Evolutionary conservation across 2,797 vertebrate species (phyloP).

Genomic region (Gobio occitaniae): DNA sequence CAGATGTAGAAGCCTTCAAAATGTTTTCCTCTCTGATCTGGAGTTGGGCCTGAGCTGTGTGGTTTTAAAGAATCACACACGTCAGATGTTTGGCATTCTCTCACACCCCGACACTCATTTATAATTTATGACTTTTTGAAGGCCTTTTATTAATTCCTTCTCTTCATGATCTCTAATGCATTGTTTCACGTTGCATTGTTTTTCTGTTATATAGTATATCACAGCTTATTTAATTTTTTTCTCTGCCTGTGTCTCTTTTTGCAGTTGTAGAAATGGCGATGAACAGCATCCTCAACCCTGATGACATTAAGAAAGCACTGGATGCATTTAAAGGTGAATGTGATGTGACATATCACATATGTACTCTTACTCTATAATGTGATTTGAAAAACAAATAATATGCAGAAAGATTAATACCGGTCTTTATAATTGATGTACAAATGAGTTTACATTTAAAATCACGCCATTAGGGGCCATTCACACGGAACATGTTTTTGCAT

Average conservation of each 20-base stretch:
- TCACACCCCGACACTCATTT: not conserved
- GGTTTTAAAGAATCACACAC: constrained; percentile 11
- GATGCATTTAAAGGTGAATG: constrained; percentile 89
- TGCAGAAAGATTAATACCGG: not conserved
- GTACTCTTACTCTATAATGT: not conserved
- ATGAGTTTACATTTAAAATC: not conserved
- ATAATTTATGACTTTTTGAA: constrained; percentile 35
- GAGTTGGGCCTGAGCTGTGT: constrained; percentile 1
- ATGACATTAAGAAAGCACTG: constrained; percentile 94
- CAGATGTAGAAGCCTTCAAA: not conserved
- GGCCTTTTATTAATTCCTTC: constrained; percentile 11
- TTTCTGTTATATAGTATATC: constrained; percentile 45
- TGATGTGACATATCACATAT: not conserved
- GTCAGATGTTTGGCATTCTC: constrained; percentile 1
- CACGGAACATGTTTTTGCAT: not conserved
- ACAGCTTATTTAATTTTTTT: constrained; percentile 23
- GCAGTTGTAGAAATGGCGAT: constrained; percentile 87
- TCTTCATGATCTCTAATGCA: not conserved
- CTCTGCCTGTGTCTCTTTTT: constrained; percentile 34
- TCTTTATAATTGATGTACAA: not conserved
- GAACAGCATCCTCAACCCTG: constrained; percentile 89
- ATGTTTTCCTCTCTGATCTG: constrained; percentile 20
- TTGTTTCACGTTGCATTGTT: not conserved
- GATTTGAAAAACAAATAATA: not conserved
- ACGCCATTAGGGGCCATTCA: not conserved